phyloP scores from a whole-genome alignment of 2,113 vertebrate genomes.

The Hemiprocne comata region DNA sequence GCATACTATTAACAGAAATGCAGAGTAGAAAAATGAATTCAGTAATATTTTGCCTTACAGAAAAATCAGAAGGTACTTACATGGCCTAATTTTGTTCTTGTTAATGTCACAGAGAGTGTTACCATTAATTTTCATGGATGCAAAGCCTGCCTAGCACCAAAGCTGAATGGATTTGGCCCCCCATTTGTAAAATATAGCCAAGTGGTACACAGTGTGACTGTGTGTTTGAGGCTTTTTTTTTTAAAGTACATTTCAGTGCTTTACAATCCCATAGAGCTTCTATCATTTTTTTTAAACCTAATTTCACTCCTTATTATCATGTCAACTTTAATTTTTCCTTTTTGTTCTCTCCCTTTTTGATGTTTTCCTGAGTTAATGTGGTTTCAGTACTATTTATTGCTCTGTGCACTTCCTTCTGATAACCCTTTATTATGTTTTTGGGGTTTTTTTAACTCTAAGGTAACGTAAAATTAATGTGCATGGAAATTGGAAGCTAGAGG shows the following conservation, averaged over 20 bases:
- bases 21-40: not conserved
- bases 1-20: not conserved
- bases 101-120: not conserved
- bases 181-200: not conserved
- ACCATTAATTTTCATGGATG: not conserved
- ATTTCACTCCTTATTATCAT: not conserved
- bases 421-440: not conserved
- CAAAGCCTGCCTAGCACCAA: not conserved
- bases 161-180: not conserved
- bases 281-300: not conserved
- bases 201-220: not conserved
- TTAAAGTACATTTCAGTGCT: not conserved
- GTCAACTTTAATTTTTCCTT: not conserved
- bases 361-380: not conserved
- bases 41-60: not conserved
- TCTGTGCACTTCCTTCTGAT: not conserved
- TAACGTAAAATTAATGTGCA: not conserved
- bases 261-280: not conserved
- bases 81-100: not conserved
- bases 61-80: not conserved
- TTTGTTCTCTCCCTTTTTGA: not conserved
- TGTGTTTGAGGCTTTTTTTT: not conserved
- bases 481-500: not conserved
- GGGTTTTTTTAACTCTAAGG: not conserved
- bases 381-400: not conserved